phyloP scores from a whole-genome alignment of 2,113 vertebrate genomes.

The Xenopus laevis region DNA sequence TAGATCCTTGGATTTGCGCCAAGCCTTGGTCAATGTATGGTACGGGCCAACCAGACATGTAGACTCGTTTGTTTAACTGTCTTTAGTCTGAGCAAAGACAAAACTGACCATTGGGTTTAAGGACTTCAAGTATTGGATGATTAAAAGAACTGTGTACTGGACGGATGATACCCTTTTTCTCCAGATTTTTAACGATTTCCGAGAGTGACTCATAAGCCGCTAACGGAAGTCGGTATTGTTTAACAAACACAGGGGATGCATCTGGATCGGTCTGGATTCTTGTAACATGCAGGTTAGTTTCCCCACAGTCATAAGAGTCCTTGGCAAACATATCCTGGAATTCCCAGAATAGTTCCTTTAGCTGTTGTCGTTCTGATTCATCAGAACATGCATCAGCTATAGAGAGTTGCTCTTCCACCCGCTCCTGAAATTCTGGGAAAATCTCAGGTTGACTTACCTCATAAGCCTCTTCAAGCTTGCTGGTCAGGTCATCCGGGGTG shows the following conservation, averaged over 20 bases:
- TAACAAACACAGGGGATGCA: background rate
- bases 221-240: background rate
- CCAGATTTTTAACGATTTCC: background rate
- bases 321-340: too few relatives aligned
- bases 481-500: too few relatives aligned
- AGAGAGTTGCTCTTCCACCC: background rate
- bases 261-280: background rate
- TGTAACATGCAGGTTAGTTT: too few relatives aligned
- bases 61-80: background rate
- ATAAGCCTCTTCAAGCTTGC: too few relatives aligned
- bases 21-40: background rate
- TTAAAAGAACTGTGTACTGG: background rate
- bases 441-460: too few relatives aligned
- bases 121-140: background rate
- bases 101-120: background rate
- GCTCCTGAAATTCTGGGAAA: too few relatives aligned
- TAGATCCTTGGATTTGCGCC: background rate
- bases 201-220: background rate
- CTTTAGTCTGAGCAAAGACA: too few relatives aligned
- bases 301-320: too few relatives aligned
- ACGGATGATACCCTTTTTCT: background rate
- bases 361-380: too few relatives aligned
- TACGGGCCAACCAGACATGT: too few relatives aligned
- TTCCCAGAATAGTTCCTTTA: too few relatives aligned
- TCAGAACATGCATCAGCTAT: background rate